phyloP scores from a whole-genome alignment of 2,113 vertebrate genomes.

The rabbit (Oryctolagus cuniculus) region DNA sequence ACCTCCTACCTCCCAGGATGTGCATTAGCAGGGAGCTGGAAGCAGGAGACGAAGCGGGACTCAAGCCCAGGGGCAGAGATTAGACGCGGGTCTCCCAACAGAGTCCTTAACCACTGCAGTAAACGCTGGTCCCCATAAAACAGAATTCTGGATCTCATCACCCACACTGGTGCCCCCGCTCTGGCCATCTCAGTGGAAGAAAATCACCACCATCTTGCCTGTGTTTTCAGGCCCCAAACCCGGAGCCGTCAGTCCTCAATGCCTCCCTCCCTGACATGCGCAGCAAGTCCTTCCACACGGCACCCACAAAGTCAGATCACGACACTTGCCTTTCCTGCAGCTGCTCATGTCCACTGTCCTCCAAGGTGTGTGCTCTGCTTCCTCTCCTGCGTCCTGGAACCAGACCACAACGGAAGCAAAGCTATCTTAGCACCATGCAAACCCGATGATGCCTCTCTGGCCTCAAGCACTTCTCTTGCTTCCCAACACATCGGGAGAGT shows the following conservation, averaged over 20 bases:
- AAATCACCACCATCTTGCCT: not conserved
- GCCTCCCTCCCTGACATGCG: not conserved
- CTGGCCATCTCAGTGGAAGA: not conserved
- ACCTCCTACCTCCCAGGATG: too few relatives aligned
- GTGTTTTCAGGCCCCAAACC: not conserved
- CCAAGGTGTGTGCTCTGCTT: not conserved
- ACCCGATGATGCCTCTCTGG: not conserved
- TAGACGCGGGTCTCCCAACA: too few relatives aligned
- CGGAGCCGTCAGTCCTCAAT: not conserved
- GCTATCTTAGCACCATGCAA: not conserved
- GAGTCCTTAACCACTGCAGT: too few relatives aligned
- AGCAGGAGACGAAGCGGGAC: too few relatives aligned
- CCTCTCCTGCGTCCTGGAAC: not conserved
- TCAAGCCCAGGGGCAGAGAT: too few relatives aligned
- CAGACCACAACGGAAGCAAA: not conserved
- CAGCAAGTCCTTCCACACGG: not conserved
- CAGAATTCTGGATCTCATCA: not conserved
- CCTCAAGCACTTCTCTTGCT: not conserved
- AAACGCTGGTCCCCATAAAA: too few relatives aligned
- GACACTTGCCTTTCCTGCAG: not conserved
- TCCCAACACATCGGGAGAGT: not conserved
- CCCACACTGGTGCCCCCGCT: not conserved
- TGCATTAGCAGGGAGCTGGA: too few relatives aligned
- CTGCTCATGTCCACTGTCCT: too few relatives aligned
- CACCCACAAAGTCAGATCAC: not conserved